These are phyloP conservation scores for Mus caroli DNA, from an alignment of 2,797 vertebrate genomes.

Conservation along the genomic window DNA sequence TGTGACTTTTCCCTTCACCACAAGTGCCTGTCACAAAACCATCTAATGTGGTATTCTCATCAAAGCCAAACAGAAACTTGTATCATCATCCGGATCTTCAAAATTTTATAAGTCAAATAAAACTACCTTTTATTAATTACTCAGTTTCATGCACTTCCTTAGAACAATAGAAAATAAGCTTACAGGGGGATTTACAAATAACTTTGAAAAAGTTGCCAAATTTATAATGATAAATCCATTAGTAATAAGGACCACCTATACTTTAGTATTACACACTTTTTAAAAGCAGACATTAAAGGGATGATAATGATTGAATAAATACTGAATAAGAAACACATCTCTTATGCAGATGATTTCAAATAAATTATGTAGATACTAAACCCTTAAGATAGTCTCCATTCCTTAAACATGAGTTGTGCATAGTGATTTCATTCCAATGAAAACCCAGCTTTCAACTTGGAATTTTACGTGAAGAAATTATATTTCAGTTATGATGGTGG, in stretches of 20 bases:
- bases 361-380: neutral
- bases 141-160: neutral
- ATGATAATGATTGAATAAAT: conserved; percentile 20
- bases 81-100: neutral
- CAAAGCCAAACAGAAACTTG: neutral
- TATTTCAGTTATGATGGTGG: neutral
- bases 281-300: conserved; percentile 34
- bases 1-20: neutral
- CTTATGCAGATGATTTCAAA: conserved; percentile 20
- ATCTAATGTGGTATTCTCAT: neutral
- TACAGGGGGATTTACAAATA: conserved; percentile 21
- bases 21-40: neutral
- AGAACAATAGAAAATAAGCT: neutral
- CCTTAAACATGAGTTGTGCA: conserved; percentile 20
- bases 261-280: conserved; percentile 18
- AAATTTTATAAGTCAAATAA: neutral
- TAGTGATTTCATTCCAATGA: conserved; percentile 14
- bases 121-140: neutral
- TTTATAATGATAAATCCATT: neutral
- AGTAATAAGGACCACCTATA: conserved; percentile 19
- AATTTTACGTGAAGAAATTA: conserved; percentile 26
- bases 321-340: neutral
- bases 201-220: conserved; percentile 1
- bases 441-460: neutral
- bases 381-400: conserved; percentile 16